Evolutionary conservation across 2,888 invertebrate genomes (phyloP), one percentile per base, ranked within the genome.

Genomic region (Drosophila hamatofila): DNA sequence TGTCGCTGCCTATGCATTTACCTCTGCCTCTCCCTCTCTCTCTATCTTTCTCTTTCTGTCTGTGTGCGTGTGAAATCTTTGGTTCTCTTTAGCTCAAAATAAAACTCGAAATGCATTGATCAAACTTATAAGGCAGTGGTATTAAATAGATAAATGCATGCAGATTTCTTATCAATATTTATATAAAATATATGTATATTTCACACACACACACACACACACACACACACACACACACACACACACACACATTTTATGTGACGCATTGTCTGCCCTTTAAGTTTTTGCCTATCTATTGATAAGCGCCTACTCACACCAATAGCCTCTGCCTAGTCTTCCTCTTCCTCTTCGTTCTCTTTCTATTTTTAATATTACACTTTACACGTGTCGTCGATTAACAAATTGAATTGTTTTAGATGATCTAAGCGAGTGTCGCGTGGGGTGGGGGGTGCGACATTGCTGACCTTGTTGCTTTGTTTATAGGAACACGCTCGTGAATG

Each of bases 341-440:
- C 27, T 25, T 25, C 35, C 1, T 16, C 16, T 37, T 30, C 30
- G 2, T 30, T 11, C 27, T 39, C 12, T 12, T 11, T 27, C 25
- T n/a, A 14, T 33, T 39, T 58, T 48, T 54, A 41, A 41, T 51
- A 44, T 49, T 64, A 60, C 42, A 51, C 18, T 48, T 83, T 81
- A 83, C 88, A 87, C 85, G 85, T 85, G 85, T 84, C 75, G 70
- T 58, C 78, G 88, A 87, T 85, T 83, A 81, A 65, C 76, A 70
- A 65, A 66, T 56, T 56, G 61, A 54, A 42, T 63, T 46, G 54
- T 42, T 16, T 39, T 27, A 27, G 39, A 18, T 54, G 54, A 52
- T 52, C 23, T 23, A 33, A 52, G 42, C 48, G n/a, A 16, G 21
- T 30, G 27, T 0, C 21, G 21, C 3, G 35, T 9, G 11, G 6